Evolutionary conservation across 1,140 invertebrate species (phyloP).

Genomic region (Zaprionus ornatus): DNA sequence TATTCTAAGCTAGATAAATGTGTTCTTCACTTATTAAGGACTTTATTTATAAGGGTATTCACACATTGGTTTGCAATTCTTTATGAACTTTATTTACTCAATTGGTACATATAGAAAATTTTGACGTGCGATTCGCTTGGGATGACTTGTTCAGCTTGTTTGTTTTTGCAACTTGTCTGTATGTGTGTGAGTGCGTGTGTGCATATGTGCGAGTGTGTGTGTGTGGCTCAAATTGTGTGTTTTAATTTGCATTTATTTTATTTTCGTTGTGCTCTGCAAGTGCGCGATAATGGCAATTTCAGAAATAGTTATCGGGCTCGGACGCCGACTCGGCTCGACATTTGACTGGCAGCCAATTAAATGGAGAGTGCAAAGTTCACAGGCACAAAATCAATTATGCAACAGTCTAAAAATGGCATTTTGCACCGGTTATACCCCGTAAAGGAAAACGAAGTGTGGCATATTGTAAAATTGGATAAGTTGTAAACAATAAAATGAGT

Average conservation of each 20-base stretch:
- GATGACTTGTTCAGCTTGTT: conserved; percentile 11
- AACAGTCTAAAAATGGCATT: conserved; percentile 17
- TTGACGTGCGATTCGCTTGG: conserved; percentile 16
- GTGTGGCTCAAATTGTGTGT: conserved; percentile 20
- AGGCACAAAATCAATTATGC: conserved; percentile 41
- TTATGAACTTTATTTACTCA: neutral
- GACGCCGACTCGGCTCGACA: conserved; percentile 36
- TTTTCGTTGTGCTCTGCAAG: conserved; percentile 28
- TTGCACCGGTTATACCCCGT: neutral
- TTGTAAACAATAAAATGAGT: no score
- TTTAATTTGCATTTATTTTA: conserved; percentile 39
- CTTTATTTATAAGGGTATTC: neutral
- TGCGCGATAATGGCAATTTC: conserved; percentile 39
- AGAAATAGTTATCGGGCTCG: conserved; percentile 12
- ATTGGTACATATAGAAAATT: neutral
- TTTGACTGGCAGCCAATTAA: conserved; percentile 71
- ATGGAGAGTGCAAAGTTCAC: conserved; percentile 25
- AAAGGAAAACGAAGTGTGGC: neutral
- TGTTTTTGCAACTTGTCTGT: conserved; percentile 1
- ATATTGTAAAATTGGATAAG: neutral
- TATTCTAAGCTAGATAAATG: neutral
- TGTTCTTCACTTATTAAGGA: no score
- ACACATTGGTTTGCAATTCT: neutral
- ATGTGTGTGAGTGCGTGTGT: conserved; percentile 1
- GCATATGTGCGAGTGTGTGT: neutral